phyloP scores from a whole-genome alignment of 2,113 vertebrate species.

The Ursus arctos region DNA sequence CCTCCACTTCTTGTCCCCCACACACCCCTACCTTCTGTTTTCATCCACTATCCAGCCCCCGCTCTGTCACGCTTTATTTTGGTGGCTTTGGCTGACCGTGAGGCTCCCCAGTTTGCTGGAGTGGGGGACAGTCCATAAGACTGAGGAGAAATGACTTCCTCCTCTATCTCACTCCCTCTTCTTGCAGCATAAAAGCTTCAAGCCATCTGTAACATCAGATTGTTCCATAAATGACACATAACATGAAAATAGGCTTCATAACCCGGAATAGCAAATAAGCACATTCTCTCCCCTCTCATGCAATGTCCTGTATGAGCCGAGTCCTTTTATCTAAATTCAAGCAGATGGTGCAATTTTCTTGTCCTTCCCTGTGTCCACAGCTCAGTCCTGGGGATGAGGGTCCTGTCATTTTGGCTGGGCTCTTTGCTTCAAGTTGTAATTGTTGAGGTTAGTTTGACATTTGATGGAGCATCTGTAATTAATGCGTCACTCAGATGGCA shows the following conservation, averaged over 20 bases:
- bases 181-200: slow-evolving; percentile 74
- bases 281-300: background rate
- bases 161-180: slow-evolving; percentile 72
- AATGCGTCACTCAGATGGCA: background rate
- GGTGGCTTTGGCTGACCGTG: background rate
- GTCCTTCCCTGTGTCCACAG: background rate
- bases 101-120: background rate
- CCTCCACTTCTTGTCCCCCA: background rate
- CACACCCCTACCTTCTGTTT: background rate
- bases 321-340: background rate
- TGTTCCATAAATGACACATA: slow-evolving; percentile 86
- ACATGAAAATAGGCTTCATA: slow-evolving; percentile 85
- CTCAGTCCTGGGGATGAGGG: background rate
- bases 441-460: slow-evolving; percentile 52
- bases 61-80: background rate
- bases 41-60: background rate
- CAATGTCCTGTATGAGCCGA: background rate
- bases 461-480: slow-evolving; percentile 60
- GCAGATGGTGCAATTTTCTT: slow-evolving; percentile 62
- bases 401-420: background rate
- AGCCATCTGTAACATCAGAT: slow-evolving; percentile 81
- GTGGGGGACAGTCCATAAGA: background rate
- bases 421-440: slow-evolving; percentile 57
- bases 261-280: slow-evolving; percentile 84
- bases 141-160: slow-evolving; percentile 53